These are phyloP conservation scores for Drosophila buzzatii DNA, from an alignment of 2,888 invertebrate genomes.

Conservation along the genomic window DNA sequence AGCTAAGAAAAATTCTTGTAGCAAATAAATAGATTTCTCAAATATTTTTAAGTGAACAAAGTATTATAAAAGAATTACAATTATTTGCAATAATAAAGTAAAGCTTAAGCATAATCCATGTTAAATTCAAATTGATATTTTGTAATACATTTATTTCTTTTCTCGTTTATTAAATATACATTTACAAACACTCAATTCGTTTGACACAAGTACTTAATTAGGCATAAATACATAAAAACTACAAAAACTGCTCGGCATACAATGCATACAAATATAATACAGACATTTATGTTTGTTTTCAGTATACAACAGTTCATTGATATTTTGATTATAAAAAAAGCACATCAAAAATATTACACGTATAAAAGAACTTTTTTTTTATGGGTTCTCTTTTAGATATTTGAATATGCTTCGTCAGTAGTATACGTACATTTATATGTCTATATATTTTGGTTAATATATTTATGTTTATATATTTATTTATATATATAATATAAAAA, in stretches of 20 bases:
- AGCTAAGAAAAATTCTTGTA: background rate
- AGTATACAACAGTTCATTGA: slow-evolving; percentile 51
- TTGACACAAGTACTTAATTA: slow-evolving; percentile 22
- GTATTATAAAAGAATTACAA: background rate
- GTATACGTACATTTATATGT: slow-evolving; percentile 22
- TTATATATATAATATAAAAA: slow-evolving; percentile 62
- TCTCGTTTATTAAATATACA: slow-evolving; percentile 4
- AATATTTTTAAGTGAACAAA: background rate
- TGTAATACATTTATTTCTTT: background rate
- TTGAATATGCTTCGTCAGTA: slow-evolving; percentile 41
- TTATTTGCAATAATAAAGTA: background rate
- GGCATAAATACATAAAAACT: slow-evolving; percentile 34
- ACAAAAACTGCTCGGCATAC: slow-evolving; percentile 30
- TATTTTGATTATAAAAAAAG: slow-evolving; percentile 46
- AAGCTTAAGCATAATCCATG: background rate
- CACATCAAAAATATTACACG: slow-evolving; percentile 46
- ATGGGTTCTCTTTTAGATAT: slow-evolving; percentile 42
- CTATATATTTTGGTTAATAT: slow-evolving; percentile 26
- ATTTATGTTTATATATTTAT: slow-evolving; percentile 25
- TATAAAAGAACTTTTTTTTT: slow-evolving; percentile 38
- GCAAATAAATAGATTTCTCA: background rate
- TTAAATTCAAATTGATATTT: background rate
- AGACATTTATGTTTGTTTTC: slow-evolving; percentile 23
- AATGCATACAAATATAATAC: slow-evolving; percentile 32
- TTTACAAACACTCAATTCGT: background rate